A percentile compares a stretch with the other conserved stretches of the same genome.
Conservation (phyloP, 2,888 invertebrate genomes). For the Charanyca ferruginea region DNA sequence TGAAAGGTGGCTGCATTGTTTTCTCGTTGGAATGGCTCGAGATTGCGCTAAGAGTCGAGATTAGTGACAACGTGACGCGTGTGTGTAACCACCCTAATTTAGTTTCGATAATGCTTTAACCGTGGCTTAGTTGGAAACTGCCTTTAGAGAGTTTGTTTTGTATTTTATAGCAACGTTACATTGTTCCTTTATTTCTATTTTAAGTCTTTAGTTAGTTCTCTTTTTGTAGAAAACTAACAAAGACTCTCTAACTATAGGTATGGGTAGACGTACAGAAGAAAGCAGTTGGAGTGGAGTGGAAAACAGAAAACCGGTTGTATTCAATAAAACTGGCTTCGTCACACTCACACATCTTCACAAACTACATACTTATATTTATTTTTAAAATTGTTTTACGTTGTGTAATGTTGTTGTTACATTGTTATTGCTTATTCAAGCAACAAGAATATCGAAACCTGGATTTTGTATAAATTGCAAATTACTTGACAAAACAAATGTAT, state of each 20-base stretch:
- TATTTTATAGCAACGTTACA: conserved; percentile 50
- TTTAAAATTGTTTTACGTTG: too few relatives aligned
- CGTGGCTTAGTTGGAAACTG: conserved; percentile 62
- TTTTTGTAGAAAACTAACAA: conserved; percentile 19
- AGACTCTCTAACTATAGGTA: conserved; percentile 1
- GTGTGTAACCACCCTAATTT: conserved; percentile 82
- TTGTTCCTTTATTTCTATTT: conserved; percentile 30
- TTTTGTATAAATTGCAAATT: too few relatives aligned
- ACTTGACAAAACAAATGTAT: too few relatives aligned
- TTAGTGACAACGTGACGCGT: conserved; percentile 88
- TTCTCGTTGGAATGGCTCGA: conserved; percentile 83
- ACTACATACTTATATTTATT: neutral
- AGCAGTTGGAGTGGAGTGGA: conserved; percentile 5
- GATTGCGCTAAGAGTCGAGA: conserved; percentile 89
- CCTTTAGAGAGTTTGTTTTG: conserved; percentile 63
- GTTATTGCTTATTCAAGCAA: too few relatives aligned
- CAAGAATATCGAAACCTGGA: too few relatives aligned
- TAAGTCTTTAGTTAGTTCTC: conserved; percentile 6
- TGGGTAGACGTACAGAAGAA: conserved; percentile 2
- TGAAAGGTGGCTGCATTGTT: conserved; percentile 89
- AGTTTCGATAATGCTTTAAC: conserved; percentile 77
- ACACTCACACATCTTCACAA: neutral
- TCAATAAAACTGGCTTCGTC: too few relatives aligned
- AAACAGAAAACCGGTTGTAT: neutral
- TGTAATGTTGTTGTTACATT: too few relatives aligned